Evolutionary conservation across 2,888 invertebrate species (phyloP).

Genomic region (Conchocele bisecta): DNA sequence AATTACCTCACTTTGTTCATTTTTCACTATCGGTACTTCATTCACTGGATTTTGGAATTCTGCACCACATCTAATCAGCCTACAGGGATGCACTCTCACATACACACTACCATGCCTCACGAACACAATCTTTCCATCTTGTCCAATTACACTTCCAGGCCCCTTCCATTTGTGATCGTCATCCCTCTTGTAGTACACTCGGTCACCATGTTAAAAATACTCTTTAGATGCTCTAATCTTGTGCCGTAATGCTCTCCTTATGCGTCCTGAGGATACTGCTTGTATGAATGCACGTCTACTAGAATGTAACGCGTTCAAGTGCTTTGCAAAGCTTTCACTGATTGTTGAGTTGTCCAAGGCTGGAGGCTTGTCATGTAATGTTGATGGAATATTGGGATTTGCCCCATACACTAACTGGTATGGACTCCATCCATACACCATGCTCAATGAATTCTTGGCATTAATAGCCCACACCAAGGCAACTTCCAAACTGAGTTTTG

Average conservation of each 20-base stretch:
- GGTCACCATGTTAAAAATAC: constrained; percentile 38
- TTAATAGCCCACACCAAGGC: too few species aligned
- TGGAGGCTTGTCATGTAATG: too few species aligned
- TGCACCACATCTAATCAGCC: constrained; percentile 30
- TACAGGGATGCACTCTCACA: constrained; percentile 46
- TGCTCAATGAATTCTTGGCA: too few species aligned
- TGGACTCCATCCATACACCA: too few species aligned
- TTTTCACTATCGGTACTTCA: background rate
- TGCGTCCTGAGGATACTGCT: constrained; percentile 47
- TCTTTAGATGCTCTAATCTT: constrained; percentile 32
- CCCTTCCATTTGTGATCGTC: constrained; percentile 54
- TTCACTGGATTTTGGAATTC: constrained; percentile 12
- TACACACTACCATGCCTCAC: constrained; percentile 52
- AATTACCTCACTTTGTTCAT: background rate
- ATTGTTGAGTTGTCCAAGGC: too few species aligned
- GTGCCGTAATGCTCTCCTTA: constrained; percentile 37
- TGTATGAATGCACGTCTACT: too few species aligned
- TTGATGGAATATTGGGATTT: too few species aligned
- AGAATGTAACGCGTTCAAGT: too few species aligned
- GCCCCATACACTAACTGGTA: too few species aligned
- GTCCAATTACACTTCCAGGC: constrained; percentile 52
- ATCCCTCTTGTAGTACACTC: constrained; percentile 52
- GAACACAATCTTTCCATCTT: constrained; percentile 57
- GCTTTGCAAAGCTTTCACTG: too few species aligned
- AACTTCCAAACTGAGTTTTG: too few species aligned